Conservation (phyloP, 2,888 invertebrate genomes). For the Drosophila mimica region DNA sequence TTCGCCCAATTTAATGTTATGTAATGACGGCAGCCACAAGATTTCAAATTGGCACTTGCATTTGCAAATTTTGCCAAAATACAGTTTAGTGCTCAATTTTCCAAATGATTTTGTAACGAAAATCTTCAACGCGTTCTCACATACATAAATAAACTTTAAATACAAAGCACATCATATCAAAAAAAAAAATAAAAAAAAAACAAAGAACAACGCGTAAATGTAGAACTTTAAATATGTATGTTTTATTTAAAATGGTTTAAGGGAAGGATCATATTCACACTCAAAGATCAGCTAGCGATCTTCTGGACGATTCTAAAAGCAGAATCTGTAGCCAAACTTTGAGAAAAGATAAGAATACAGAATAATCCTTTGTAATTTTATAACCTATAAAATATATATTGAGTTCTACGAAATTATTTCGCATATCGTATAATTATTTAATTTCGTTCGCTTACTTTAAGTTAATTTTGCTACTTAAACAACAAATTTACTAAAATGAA, state of each 20-base stretch:
- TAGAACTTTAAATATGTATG: constrained; percentile 28
- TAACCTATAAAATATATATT: not conserved
- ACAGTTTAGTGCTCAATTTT: constrained; percentile 67
- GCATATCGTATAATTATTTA: constrained; percentile 25
- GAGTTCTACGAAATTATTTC: constrained; percentile 12
- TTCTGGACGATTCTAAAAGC: constrained; percentile 31
- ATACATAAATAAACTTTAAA: constrained; percentile 45
- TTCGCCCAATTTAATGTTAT: constrained; percentile 62
- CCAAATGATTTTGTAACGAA: constrained; percentile 32
- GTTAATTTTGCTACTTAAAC: constrained; percentile 20
- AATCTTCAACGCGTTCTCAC: constrained; percentile 38
- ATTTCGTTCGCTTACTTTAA: constrained; percentile 19
- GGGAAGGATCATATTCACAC: constrained; percentile 4
- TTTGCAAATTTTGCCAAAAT: constrained; percentile 81
- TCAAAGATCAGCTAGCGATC: constrained; percentile 9
- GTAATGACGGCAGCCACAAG: constrained; percentile 43
- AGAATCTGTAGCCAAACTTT: constrained; percentile 5
- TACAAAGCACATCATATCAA: constrained; percentile 67
- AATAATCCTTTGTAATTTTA: constrained; percentile 2
- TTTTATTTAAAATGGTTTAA: constrained; percentile 10
- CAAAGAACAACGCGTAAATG: constrained; percentile 35
- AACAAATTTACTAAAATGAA: constrained; percentile 28
- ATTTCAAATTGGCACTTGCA: constrained; percentile 66
- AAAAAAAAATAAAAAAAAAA: constrained; percentile 4
- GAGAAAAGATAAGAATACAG: constrained; percentile 5